Conservation (phyloP, 2,797 vertebrate species). For the Vespertilio murinus region DNA sequence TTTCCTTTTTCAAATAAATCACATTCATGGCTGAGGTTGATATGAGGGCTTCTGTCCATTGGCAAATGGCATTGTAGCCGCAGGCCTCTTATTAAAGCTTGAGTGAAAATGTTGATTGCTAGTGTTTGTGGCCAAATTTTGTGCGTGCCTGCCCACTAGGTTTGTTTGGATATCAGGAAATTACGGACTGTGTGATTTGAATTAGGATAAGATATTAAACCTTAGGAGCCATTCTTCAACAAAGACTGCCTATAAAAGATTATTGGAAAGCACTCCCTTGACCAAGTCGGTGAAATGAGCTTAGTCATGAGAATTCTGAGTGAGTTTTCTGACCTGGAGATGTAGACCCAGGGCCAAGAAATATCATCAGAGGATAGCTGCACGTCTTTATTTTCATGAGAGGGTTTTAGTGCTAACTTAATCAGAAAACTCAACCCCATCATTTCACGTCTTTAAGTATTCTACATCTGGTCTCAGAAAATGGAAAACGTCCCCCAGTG, state of each 20-base stretch:
- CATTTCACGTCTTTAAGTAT: slow-evolving; percentile 21
- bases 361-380: not conserved
- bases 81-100: slow-evolving; percentile 46
- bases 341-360: not conserved
- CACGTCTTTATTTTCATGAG: slow-evolving; percentile 49
- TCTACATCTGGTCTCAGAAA: not conserved
- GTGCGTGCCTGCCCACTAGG: slow-evolving; percentile 28
- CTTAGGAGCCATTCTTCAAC: slow-evolving; percentile 17
- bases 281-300: slow-evolving; percentile 47
- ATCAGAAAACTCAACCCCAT: not conserved
- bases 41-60: not conserved
- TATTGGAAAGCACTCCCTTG: slow-evolving; percentile 32
- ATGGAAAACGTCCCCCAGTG: not conserved
- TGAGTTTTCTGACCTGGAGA: slow-evolving; percentile 46
- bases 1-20: slow-evolving; percentile 49
- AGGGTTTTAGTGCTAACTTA: slow-evolving; percentile 21
- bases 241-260: slow-evolving; percentile 33
- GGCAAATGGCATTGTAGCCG: slow-evolving; percentile 1
- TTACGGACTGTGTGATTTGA: slow-evolving; percentile 51
- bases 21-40: not conserved
- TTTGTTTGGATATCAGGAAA: slow-evolving; percentile 66
- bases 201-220: slow-evolving; percentile 55
- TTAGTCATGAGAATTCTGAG: slow-evolving; percentile 63
- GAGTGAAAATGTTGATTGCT: slow-evolving; percentile 58
- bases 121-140: slow-evolving; percentile 54